Evolutionary conservation across 1,140 invertebrate genomes (phyloP).

Genomic region (Lamellibrachia luymesi): DNA sequence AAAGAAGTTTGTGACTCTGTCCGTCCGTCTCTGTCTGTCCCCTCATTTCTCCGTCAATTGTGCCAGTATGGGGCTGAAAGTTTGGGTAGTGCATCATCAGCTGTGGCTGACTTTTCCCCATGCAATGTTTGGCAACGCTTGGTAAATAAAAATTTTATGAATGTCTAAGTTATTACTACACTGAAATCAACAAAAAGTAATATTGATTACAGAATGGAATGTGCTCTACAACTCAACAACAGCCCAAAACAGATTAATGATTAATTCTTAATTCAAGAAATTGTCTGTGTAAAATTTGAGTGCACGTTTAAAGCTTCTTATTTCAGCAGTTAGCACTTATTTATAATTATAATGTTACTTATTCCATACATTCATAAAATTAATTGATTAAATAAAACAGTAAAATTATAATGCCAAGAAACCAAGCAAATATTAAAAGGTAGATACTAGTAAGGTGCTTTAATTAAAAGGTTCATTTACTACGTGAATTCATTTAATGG

Average conservation of each 20-base stretch:
- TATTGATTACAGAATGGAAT: background rate
- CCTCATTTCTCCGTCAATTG: too few relatives aligned
- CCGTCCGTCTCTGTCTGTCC: too few relatives aligned
- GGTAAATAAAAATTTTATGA: background rate
- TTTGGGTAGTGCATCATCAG: too few relatives aligned
- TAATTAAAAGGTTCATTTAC: background rate
- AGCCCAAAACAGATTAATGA: background rate
- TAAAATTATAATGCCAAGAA: background rate
- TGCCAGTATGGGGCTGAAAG: too few relatives aligned
- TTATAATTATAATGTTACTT: background rate
- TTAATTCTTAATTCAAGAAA: background rate
- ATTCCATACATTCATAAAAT: background rate
- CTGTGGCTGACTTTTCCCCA: too few relatives aligned
- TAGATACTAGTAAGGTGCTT: background rate
- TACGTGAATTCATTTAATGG: background rate
- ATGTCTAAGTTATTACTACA: background rate
- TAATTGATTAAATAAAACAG: background rate
- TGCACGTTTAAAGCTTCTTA: background rate
- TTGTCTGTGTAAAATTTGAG: background rate
- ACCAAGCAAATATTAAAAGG: background rate
- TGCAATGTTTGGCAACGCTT: background rate
- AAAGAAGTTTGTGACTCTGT: too few relatives aligned
- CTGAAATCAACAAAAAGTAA: background rate
- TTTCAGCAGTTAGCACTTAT: background rate
- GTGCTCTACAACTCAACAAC: background rate